Evolutionary conservation across 2,797 vertebrate genomes (phyloP).

Genomic region (Pangasius larnaudii): DNA sequence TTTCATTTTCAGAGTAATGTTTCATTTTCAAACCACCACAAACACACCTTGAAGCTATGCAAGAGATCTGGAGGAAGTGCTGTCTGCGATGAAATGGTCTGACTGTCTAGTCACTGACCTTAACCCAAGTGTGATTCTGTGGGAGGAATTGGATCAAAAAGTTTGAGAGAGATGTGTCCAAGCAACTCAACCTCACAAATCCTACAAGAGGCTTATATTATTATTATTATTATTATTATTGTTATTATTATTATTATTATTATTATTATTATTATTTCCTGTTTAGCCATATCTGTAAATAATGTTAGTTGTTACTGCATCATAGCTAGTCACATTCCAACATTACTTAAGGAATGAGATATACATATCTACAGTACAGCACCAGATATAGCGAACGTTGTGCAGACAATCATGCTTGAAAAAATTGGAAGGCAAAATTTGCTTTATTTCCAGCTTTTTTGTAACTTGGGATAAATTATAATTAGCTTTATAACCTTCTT

Average conservation of each 20-base stretch:
- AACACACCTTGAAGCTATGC: neutral
- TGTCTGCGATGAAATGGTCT: neutral
- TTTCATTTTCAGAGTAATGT: neutral
- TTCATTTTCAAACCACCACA: neutral
- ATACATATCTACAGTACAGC: neutral
- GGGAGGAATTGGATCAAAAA: neutral
- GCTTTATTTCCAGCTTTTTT: neutral
- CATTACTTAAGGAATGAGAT: neutral
- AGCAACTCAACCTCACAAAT: neutral
- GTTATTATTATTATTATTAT: neutral
- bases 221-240: neutral
- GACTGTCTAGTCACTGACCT: neutral
- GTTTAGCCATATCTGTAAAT: neutral
- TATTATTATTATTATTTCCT: neutral
- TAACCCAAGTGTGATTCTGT: neutral
- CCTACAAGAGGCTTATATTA: neutral
- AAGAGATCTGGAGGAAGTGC: neutral
- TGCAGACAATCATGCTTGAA: neutral
- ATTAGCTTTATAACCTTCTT: neutral
- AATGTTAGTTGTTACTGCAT: neutral
- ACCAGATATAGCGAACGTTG: neutral
- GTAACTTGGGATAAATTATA: neutral
- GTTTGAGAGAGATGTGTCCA: neutral
- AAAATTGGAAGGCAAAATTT: neutral
- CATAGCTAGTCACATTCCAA: neutral